Conservation (phyloP, 2,113 vertebrate genomes). For the Psilopsiagon aymara region DNA sequence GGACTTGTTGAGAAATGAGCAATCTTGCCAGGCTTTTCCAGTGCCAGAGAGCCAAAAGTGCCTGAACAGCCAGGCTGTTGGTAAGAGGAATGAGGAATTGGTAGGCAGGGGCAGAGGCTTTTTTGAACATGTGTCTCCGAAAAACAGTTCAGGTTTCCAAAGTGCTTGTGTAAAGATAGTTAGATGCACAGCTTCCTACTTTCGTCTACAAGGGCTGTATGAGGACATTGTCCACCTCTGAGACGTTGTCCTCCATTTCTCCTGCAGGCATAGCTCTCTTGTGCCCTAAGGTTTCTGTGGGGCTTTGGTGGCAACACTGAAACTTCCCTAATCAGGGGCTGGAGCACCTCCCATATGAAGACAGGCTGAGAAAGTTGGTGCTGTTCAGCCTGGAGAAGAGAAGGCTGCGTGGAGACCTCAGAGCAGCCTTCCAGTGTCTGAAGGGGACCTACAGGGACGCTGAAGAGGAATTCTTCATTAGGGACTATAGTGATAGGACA, state of each 20-base stretch:
- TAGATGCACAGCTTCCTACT: rapidly evolving
- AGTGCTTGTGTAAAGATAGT: neutral
- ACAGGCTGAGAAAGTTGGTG: neutral
- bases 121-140: neutral
- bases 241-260: neutral
- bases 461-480: neutral
- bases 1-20: neutral
- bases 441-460: neutral
- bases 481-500: neutral
- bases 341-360: neutral
- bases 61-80: neutral
- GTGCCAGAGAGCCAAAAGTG: neutral
- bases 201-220: neutral
- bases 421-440: neutral
- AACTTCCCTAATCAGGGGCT: neutral
- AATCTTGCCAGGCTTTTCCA: neutral
- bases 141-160: neutral
- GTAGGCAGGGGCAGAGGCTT: neutral
- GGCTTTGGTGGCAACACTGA: neutral
- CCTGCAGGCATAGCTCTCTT: neutral
- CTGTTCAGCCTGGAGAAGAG: neutral
- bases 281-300: neutral
- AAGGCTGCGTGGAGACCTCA: neutral
- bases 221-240: neutral
- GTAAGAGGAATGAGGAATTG: neutral